Evolutionary conservation across 2,797 vertebrate species (phyloP), one percentile per base, ranked within the genome.

Genomic region (Echiichthys vipera): DNA sequence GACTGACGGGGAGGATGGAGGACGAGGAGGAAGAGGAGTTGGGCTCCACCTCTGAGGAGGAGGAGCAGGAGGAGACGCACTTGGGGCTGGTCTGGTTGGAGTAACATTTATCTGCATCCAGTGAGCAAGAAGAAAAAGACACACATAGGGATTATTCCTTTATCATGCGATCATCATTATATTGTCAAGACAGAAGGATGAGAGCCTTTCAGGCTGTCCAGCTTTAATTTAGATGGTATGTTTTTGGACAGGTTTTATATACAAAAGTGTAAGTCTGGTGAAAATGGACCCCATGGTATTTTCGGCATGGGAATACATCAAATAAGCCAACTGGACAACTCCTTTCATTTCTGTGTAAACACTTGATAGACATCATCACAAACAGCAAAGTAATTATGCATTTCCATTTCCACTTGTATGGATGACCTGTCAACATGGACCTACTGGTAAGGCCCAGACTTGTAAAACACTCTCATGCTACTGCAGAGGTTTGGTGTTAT

Each of bases 1-100:
- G 97, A 84, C 97, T 96, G 81, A 97, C 96, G 0, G 96, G 97
- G 55, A 97, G 95, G 90, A 98, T 96, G 85, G 97, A 96, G 20
- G 95, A 95, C 0, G 95, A 95, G 73, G 96, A 93, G 56, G 94
- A 89, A 1, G 84, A 87, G 17, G 89, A 86, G 62, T 65, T 83
- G 14, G 96, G 95, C 66, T 97, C 96, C 75, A 80, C 92, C 51
- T 96, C 96, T 4, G 94, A 94, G 57, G 94, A 86, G n/a, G 89
- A 88, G 0, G 84, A 88, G 36, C 78, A 89, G 0, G 87, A 89
- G 45, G 89, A 95, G 72, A 88, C 80, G 84, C 95, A 93, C 92
- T 96, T 97, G 29, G 94, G 92, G 65, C 91, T 86, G 36, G 92
- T 84, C 74, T 95, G 96, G 90, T 91, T 95, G 84, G 87, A 89